Conservation (phyloP, 2,113 vertebrate genomes). For the Anolis carolinensis region DNA sequence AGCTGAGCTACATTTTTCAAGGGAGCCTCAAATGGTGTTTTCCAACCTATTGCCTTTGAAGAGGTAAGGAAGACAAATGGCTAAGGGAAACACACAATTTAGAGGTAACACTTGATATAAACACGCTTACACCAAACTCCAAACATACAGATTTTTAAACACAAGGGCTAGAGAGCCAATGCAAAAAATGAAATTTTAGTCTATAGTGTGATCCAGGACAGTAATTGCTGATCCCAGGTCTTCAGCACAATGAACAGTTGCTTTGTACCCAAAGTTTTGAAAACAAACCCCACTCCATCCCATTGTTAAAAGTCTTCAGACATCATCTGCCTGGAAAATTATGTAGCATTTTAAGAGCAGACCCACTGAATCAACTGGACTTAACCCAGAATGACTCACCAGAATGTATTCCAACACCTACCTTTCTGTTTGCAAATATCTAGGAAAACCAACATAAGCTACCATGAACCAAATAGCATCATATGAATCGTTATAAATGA, state of each 20-base stretch:
- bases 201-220: rapidly evolving
- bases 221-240: not conserved
- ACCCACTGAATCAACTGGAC: no score
- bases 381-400: no score
- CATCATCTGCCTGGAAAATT: no score
- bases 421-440: no score
- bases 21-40: not conserved
- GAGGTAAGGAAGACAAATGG: not conserved
- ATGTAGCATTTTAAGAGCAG: no score
- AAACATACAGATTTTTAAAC: not conserved
- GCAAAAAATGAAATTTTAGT: not conserved
- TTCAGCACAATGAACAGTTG: not conserved
- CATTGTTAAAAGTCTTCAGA: not conserved
- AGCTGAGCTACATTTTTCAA: not conserved
- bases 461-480: no score
- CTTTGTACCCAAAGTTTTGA: not conserved
- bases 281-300: no score
- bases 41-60: not conserved
- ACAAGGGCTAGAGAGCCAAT: not conserved
- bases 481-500: no score
- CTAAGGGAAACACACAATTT: not conserved
- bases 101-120: not conserved
- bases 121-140: not conserved
- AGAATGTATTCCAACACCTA: no score
- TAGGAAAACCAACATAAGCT: no score